Conservation (phyloP, 2,113 vertebrate genomes). For the Cyprinus carpio region DNA sequence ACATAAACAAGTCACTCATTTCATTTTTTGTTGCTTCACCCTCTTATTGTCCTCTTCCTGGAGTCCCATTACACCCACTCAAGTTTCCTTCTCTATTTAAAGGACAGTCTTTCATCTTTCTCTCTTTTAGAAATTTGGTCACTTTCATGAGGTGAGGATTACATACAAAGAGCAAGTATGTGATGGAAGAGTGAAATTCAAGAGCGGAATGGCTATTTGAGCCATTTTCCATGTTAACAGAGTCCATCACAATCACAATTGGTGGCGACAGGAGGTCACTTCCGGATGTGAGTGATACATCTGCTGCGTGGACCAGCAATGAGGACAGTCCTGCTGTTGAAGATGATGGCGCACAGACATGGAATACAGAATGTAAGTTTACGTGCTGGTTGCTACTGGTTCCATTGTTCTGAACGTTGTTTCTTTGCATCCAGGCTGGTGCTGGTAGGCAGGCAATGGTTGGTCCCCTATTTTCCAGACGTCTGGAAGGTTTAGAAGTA, state of each 20-base stretch:
- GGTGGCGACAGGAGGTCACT: not conserved
- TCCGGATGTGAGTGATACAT: slow-evolving; percentile 50
- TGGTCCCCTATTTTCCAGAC: slow-evolving; percentile 51
- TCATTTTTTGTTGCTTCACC: slow-evolving; percentile 32
- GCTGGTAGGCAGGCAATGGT: slow-evolving; percentile 47
- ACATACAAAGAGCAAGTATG: not conserved
- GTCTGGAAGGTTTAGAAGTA: slow-evolving; percentile 82
- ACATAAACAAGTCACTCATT: slow-evolving; percentile 29
- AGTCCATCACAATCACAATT: slow-evolving; percentile 2
- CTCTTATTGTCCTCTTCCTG: not conserved
- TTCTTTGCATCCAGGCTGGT: slow-evolving; percentile 47
- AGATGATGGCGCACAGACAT: not conserved
- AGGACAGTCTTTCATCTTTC: slow-evolving; percentile 9
- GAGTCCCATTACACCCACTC: slow-evolving; percentile 35
- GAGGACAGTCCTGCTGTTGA: slow-evolving; percentile 68
- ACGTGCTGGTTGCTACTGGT: slow-evolving; percentile 43
- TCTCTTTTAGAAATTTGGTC: slow-evolving; percentile 51
- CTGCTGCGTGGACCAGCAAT: slow-evolving; percentile 50
- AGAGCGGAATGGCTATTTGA: slow-evolving; percentile 13
- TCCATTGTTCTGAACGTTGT: slow-evolving; percentile 14
- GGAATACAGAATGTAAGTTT: slow-evolving; percentile 31
- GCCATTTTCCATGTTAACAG: slow-evolving; percentile 16
- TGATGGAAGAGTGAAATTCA: slow-evolving; percentile 19
- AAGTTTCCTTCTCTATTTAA: not conserved
- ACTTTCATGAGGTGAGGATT: slow-evolving; percentile 51